Conservation (phyloP, 64 coral and sea anemone genomes). For the Porites lutea region DNA sequence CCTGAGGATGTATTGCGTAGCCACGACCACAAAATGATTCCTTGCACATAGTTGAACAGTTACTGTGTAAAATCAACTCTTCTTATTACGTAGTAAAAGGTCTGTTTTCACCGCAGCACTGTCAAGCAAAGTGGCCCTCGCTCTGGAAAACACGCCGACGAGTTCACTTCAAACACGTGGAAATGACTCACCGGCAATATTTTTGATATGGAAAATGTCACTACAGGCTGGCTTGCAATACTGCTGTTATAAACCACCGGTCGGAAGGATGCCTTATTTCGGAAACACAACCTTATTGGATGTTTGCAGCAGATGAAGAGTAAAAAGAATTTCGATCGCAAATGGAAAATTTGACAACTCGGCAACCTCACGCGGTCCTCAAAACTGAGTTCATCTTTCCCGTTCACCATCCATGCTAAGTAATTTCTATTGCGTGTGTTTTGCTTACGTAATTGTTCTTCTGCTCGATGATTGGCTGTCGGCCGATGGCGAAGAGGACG, state of each 20-base stretch:
- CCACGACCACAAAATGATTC: slow-evolving; percentile 10
- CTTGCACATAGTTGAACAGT: slow-evolving; percentile 51
- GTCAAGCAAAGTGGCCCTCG: background rate
- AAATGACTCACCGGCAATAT: slow-evolving; percentile 26
- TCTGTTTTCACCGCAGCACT: background rate
- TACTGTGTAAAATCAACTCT: background rate
- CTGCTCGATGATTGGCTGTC: slow-evolving; percentile 47
- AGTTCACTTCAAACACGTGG: slow-evolving; percentile 36
- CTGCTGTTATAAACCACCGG: background rate
- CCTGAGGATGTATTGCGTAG: background rate
- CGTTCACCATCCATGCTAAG: slow-evolving; percentile 58
- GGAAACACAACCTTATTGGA: background rate
- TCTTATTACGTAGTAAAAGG: background rate
- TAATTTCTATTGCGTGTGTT: slow-evolving; percentile 72
- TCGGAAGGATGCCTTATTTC: background rate
- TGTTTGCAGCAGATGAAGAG: background rate
- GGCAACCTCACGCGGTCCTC: slow-evolving; percentile 13
- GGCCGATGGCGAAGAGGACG: slow-evolving; percentile 11
- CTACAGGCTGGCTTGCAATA: background rate
- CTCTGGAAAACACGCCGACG: background rate
- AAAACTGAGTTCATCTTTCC: slow-evolving; percentile 1
- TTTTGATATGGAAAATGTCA: slow-evolving; percentile 23
- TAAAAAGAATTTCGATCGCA: background rate
- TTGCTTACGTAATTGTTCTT: slow-evolving; percentile 65
- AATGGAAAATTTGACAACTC: slow-evolving; percentile 10